These are phyloP conservation scores for Adrianichthys oophorus DNA, from an alignment of 2,797 vertebrate species.

Conservation along the genomic window DNA sequence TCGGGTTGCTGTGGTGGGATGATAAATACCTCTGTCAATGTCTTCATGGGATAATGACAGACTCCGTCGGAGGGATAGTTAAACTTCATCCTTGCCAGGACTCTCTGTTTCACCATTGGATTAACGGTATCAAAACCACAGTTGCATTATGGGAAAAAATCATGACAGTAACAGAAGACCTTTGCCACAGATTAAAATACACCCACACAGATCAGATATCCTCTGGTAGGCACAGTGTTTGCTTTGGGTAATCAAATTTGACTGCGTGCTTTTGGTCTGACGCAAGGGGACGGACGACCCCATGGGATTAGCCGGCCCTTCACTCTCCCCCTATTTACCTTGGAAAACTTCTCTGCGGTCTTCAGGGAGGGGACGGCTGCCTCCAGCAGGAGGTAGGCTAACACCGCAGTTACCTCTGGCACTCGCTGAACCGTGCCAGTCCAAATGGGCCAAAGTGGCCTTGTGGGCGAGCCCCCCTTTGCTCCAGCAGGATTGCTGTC, in stretches of 20 bases:
- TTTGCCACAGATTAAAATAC: conserved; percentile 57
- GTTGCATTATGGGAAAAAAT: conserved; percentile 58
- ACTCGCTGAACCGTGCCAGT: conserved; percentile 33
- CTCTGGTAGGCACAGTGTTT: conserved; percentile 62
- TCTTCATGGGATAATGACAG: conserved; percentile 70
- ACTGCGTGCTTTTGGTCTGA: conserved; percentile 67
- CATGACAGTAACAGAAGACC: conserved; percentile 57
- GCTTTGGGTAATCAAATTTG: conserved; percentile 73
- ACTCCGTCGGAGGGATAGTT: conserved; percentile 54
- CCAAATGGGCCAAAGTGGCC: conserved; percentile 51
- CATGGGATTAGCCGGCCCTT: conserved; percentile 62
- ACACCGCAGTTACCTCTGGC: conserved; percentile 60
- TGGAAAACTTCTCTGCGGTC: conserved; percentile 62
- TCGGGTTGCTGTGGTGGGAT: conserved; percentile 64
- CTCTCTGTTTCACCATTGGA: conserved; percentile 35
- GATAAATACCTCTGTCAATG: conserved; percentile 71
- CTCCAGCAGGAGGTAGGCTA: conserved; percentile 77
- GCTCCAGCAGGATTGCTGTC: not conserved
- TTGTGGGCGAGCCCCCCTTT: conserved; percentile 8
- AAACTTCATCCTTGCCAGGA: conserved; percentile 59
- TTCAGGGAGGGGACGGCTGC: conserved; percentile 42
- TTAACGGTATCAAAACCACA: conserved; percentile 63
- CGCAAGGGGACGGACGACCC: conserved; percentile 56
- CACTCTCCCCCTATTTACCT: conserved; percentile 65
- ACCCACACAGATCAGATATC: conserved; percentile 62